Evolutionary conservation across 1,140 invertebrate genomes (phyloP).

Genomic region (Penaeus indicus): DNA sequence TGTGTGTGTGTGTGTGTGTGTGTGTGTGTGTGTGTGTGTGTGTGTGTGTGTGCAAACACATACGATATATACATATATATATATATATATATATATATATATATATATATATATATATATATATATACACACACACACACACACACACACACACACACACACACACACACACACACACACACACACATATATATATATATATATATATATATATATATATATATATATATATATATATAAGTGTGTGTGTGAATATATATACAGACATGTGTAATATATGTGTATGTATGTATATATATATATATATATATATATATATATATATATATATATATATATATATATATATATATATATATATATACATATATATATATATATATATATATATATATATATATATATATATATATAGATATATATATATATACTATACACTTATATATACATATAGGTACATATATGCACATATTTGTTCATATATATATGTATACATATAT

Average conservation of each 20-base stretch:
- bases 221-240: neutral
- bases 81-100: neutral
- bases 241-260: neutral
- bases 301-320: slow-evolving; percentile 26
- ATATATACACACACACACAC: neutral
- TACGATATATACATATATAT: slow-evolving; percentile 12
- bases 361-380: neutral
- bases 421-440: too few species aligned
- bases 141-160: too few species aligned
- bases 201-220: neutral
- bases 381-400: neutral
- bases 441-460: slow-evolving; percentile 5
- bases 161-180: neutral
- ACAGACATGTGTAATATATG: neutral
- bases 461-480: neutral
- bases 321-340: neutral
- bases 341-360: neutral
- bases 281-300: slow-evolving; percentile 18
- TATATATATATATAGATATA: neutral
- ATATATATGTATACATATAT: neutral
- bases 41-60: neutral
- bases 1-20: slow-evolving; percentile 24
- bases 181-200: slow-evolving; percentile 22
- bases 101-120: neutral
- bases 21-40: neutral